A percentile compares a stretch with the other conserved stretches of the same genome.
phyloP scores from a whole-genome alignment of 2,113 vertebrate genomes.

The Protobothrops flavoviridis region DNA sequence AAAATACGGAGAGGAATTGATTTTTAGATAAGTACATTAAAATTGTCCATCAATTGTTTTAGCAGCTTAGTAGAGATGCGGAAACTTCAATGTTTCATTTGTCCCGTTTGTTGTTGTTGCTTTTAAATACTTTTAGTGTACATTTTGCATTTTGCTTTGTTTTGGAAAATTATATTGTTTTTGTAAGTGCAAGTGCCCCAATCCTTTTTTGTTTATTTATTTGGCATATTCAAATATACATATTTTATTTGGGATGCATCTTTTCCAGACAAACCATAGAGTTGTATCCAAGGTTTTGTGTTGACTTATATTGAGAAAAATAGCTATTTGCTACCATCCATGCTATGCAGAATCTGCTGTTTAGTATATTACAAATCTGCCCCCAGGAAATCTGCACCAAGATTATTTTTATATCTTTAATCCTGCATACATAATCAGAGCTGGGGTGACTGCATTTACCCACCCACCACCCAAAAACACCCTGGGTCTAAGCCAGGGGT shows the following conservation, averaged over 20 bases:
- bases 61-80: background rate
- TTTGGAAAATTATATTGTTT: background rate
- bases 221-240: background rate
- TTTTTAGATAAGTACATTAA: background rate
- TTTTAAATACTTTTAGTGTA: background rate
- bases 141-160: background rate
- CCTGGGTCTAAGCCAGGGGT: background rate
- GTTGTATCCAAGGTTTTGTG: background rate
- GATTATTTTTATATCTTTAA: background rate
- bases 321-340: background rate
- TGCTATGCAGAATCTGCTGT: background rate
- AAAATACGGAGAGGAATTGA: background rate
- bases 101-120: background rate
- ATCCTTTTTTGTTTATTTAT: background rate
- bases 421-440: background rate
- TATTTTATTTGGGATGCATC: background rate
- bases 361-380: background rate
- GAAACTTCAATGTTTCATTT: background rate
- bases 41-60: background rate
- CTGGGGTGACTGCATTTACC: background rate
- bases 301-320: background rate
- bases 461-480: no score
- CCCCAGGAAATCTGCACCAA: background rate
- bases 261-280: background rate
- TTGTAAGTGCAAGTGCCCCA: background rate